Conservation (phyloP, 2,797 vertebrate genomes). For the Pterois miles region DNA sequence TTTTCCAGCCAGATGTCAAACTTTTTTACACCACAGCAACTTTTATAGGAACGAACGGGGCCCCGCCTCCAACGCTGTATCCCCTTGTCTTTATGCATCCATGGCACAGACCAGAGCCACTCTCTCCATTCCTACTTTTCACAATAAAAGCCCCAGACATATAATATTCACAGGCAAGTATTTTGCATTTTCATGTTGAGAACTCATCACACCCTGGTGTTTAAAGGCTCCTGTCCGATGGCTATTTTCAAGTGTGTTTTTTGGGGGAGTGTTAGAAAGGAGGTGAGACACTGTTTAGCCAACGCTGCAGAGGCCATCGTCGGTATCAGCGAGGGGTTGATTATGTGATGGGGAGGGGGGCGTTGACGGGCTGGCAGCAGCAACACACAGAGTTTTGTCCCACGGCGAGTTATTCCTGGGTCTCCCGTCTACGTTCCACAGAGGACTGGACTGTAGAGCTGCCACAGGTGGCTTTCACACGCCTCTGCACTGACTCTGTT, state of each 20-base stretch:
- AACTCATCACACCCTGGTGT: too few relatives aligned
- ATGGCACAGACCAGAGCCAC: too few relatives aligned
- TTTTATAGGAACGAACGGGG: too few relatives aligned
- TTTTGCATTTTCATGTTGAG: too few relatives aligned
- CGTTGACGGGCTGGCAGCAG: not conserved
- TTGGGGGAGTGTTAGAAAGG: not conserved
- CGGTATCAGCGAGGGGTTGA: constrained; percentile 42
- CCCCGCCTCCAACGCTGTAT: too few relatives aligned
- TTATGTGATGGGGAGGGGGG: not conserved
- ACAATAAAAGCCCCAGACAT: too few relatives aligned
- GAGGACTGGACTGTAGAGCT: constrained; percentile 36
- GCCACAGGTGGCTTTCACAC: constrained; percentile 77
- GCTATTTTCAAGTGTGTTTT: constrained; percentile 34
- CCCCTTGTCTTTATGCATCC: too few relatives aligned
- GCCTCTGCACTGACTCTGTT: constrained; percentile 35
- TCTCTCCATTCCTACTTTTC: too few relatives aligned
- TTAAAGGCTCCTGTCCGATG: constrained; percentile 3
- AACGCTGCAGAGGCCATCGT: constrained; percentile 15
- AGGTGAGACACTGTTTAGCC: constrained; percentile 37
- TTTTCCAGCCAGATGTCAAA: too few relatives aligned
- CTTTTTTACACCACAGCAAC: too few relatives aligned
- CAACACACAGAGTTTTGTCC: constrained; percentile 47
- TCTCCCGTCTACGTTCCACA: constrained; percentile 57
- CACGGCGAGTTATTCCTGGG: constrained; percentile 77
- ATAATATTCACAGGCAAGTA: too few relatives aligned